Percentiles rank a stretch among this genome's conserved stretches.
These are phyloP conservation scores for Tipula helvola DNA, from an alignment of 2,888 invertebrate genomes.

Conservation along the genomic window DNA sequence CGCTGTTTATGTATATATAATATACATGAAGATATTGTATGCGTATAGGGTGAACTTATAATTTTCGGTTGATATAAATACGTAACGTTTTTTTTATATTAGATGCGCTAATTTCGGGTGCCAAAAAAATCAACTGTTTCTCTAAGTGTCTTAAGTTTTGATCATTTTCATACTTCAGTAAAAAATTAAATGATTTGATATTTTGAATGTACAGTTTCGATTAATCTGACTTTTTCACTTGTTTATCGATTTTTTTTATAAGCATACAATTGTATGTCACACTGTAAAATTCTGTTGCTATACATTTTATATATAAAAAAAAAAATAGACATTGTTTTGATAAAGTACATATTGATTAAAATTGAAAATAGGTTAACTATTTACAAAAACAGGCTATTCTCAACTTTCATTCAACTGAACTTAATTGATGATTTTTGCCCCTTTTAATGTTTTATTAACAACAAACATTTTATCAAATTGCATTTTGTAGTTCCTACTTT, in stretches of 20 bases:
- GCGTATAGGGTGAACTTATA: not conserved
- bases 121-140: not conserved
- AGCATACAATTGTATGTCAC: too few species aligned
- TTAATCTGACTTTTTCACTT: too few species aligned
- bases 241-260: too few species aligned
- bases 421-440: too few species aligned
- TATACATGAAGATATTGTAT: not conserved
- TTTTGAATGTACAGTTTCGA: not conserved
- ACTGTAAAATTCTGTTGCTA: too few species aligned
- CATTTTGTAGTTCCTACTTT: too few species aligned
- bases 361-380: not conserved
- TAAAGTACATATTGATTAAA: not conserved
- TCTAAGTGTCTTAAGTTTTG: not conserved
- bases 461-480: too few species aligned
- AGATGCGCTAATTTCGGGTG: too few species aligned
- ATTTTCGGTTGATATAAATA: not conserved
- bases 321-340: not conserved
- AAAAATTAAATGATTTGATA: not conserved
- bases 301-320: too few species aligned
- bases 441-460: too few species aligned
- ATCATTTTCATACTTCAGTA: not conserved
- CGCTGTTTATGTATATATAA: not conserved
- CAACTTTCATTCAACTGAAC: too few species aligned
- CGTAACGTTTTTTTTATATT: too few species aligned
- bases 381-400: not conserved